Evolutionary conservation across 2,797 vertebrate species (phyloP), one percentile per base, ranked within the genome.

Genomic region (Siniperca scherzeri): DNA sequence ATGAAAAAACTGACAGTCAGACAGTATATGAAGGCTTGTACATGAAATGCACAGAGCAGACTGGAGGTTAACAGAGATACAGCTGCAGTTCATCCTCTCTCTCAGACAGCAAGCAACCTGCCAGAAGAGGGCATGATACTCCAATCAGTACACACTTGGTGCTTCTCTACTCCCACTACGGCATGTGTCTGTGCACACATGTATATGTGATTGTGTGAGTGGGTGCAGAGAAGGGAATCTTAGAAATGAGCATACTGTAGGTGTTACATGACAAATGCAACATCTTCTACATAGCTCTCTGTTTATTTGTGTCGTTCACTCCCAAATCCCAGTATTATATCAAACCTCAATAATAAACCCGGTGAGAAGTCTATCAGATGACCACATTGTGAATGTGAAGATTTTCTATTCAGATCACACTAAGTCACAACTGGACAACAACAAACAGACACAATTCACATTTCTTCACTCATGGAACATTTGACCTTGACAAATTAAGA

Each of bases 91-190:
- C 36, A 42, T 68, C 55, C 10, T 48, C 53, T 44, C 21, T 66
- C 73, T 61, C 55, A 62, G 71, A 82, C 33, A 70, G 61, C 5
- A 42, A 81, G 17, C 57, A 42, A 77, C 62, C 88, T 85, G 77
- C 94, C 95, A 95, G 94, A 90, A 96, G 96, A 94, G 94, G 95
- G 95, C 89, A 92, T 80, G 87, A 85, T 92, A 87, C 88, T 91
- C 91, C 93, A 92, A 42, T 64, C 78, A 83, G 87, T 88, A 12
- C 81, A 52, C 64, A 73, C 56, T 57, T 9, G 21, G 2, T 19
- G 70, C 79, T n/a, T 16, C 56, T 42, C 67, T 75, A 17, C 76
- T 76, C 44, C 40, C 68, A 65, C 55, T 36, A 27, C 44, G 22
- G 25, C 6, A 4, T 65, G 75, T 40, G 55, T 61, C 16, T 73